Evolutionary conservation across 2,113 vertebrate genomes (phyloP), one percentile per base, ranked within the genome.

Genomic region (Oncorhynchus masou): DNA sequence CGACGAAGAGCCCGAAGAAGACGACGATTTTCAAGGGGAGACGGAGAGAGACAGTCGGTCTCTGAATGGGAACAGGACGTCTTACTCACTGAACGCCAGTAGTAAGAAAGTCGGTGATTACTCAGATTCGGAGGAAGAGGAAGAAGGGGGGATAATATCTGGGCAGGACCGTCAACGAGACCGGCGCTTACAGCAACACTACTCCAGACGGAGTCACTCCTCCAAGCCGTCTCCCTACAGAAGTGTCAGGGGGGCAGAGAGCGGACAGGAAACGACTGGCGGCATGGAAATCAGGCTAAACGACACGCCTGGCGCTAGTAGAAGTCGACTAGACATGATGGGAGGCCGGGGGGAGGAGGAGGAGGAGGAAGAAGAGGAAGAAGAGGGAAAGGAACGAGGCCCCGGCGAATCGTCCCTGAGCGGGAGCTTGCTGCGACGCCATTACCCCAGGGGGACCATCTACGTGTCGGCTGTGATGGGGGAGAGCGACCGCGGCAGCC

Each of bases 91-190:
- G 65, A 90, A 89, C 78, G 80, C 91, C 74, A 88, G 90, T 74
- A 88, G 90, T 83, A 94, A 92, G 76, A 74, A 82, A 39, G 83
- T 77, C 66, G 95, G 93, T 74, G 92, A 95, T 85, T 99, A 99
- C 75, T 98, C 97, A 0, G 96, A 98, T 90, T 96, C 97, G 1
- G 97, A 96, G 79, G 94, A 96, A 48, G 96, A 96, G 78, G 94
- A 85, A 1, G 89, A 89, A 66, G 91, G 45, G 9, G 78, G 48
- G 59, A 85, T 79, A 83, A 84, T 85, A 20, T 87, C 85, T 87
- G 91, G 76, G 11, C 91, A 86, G 80, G 93, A 94, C 78, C 90
- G 90, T 73, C 49, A 90, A 29, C 89, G 88, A 2, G 84, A 88
- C 29, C 92, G 94, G 59, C 87, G 91, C 75, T 88, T 86, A 67